Percentiles rank a stretch among this genome's conserved stretches.
Evolutionary conservation across 2,888 invertebrate genomes (phyloP).

Genomic region (Cephus pygmeus): DNA sequence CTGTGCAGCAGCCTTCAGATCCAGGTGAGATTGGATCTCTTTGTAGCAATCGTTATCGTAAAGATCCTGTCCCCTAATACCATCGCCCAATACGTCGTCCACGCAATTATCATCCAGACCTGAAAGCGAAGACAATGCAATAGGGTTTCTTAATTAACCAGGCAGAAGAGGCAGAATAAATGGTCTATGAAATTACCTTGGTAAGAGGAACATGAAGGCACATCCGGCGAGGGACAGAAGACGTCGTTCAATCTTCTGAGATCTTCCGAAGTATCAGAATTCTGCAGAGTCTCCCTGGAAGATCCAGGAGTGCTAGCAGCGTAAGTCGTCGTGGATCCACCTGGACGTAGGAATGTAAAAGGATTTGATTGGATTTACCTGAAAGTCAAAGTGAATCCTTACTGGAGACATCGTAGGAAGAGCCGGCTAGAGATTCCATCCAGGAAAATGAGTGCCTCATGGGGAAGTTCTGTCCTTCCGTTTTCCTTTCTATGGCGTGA

Average conservation of each 20-base stretch:
- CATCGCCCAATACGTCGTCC: conserved; percentile 66
- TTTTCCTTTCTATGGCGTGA: conserved; percentile 59
- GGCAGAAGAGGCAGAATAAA: not conserved
- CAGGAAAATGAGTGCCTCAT: conserved; percentile 57
- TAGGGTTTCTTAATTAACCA: not conserved
- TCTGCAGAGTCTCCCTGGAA: conserved; percentile 29
- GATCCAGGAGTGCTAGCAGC: conserved; percentile 41
- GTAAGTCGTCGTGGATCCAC: conserved; percentile 26
- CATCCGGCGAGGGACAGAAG: conserved; percentile 59
- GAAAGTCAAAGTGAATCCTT: conserved; percentile 20
- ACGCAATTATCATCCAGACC: conserved; percentile 62
- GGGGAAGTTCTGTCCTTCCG: not conserved
- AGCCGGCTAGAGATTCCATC: conserved; percentile 55
- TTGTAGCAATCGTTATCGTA: conserved; percentile 69
- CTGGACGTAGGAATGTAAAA: conserved; percentile 7
- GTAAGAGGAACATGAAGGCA: conserved; percentile 60
- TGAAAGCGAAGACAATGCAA: conserved; percentile 22
- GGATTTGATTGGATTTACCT: conserved; percentile 10
- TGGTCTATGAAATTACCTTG: conserved; percentile 41
- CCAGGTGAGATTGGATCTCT: conserved; percentile 67
- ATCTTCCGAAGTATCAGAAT: conserved; percentile 42
- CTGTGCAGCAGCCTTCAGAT: conserved; percentile 51
- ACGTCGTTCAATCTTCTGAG: conserved; percentile 51
- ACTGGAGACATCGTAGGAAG: conserved; percentile 55
- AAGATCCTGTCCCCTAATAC: conserved; percentile 66